A percentile compares a stretch with the other conserved stretches of the same genome.
Conservation (phyloP, 2,888 invertebrate genomes). For the Acanthopleura granulata region DNA sequence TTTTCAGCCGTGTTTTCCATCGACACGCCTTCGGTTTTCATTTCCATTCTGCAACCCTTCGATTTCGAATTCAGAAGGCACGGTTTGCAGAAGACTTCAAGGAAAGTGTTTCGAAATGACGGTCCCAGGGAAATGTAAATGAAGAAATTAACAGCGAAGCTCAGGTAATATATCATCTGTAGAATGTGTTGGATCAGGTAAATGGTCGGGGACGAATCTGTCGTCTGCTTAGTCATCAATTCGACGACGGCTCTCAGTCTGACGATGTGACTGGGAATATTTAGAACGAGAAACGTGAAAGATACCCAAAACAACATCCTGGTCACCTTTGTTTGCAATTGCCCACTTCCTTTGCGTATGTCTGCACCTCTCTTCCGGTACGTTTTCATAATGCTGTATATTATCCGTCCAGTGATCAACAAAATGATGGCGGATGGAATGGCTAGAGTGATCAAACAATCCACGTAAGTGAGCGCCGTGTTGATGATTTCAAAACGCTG, state of each 20-base stretch:
- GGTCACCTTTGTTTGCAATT: slow-evolving; percentile 40
- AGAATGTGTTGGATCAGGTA: slow-evolving; percentile 31
- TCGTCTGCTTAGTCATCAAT: neutral
- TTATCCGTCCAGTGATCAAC: slow-evolving; percentile 30
- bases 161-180: slow-evolving; percentile 48
- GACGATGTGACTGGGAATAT: slow-evolving; percentile 51
- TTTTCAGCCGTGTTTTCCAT: slow-evolving; percentile 13
- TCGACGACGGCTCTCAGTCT: slow-evolving; percentile 31
- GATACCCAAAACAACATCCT: slow-evolving; percentile 51
- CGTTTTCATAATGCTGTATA: slow-evolving; percentile 9
- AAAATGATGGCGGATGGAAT: slow-evolving; percentile 32
- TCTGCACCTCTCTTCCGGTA: slow-evolving; percentile 5
- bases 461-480: slow-evolving; percentile 40
- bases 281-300: slow-evolving; percentile 47
- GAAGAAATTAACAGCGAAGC: slow-evolving; percentile 50
- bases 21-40: slow-evolving; percentile 12
- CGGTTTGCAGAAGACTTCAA: slow-evolving; percentile 25
- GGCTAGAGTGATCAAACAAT: slow-evolving; percentile 36
- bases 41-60: neutral
- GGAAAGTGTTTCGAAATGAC: slow-evolving; percentile 44
- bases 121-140: slow-evolving; percentile 49
- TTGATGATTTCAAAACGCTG: slow-evolving; percentile 31
- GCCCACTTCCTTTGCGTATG: slow-evolving; percentile 20
- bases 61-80: neutral
- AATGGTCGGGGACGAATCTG: neutral